Conservation (phyloP, 1,140 invertebrate genomes). For the Glomeris maerens region DNA sequence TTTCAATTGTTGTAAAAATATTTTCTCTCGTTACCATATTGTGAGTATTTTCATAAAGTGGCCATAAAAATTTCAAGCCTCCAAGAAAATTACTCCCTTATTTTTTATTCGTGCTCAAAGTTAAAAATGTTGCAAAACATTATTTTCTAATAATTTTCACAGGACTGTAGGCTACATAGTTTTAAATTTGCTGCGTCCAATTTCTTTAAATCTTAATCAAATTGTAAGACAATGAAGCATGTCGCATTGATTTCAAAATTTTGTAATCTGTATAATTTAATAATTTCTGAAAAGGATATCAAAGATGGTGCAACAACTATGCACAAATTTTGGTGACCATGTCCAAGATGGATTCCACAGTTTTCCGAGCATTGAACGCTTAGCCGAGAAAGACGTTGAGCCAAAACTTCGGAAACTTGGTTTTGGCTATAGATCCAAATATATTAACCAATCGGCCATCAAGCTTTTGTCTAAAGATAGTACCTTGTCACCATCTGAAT, state of each 20-base stretch:
- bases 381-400: constrained; percentile 49
- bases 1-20: too few species aligned
- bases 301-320: constrained; percentile 82
- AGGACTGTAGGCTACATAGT: neutral
- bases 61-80: too few species aligned
- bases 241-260: neutral
- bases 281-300: too few species aligned
- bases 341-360: constrained; percentile 51
- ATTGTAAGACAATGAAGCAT: neutral
- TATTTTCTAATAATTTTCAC: neutral
- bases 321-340: constrained; percentile 48
- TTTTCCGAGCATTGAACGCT: constrained; percentile 59
- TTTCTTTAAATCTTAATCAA: neutral
- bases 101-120: too few species aligned
- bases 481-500: constrained; percentile 40
- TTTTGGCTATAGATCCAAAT: constrained; percentile 60
- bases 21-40: too few species aligned
- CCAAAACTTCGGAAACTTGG: constrained; percentile 53
- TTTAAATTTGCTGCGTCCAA: neutral
- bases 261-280: neutral
- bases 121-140: too few species aligned
- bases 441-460: constrained; percentile 57
- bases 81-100: too few species aligned
- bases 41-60: too few species aligned
- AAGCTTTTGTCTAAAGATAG: constrained; percentile 46